Conservation (phyloP, 1,140 invertebrate species). For the Aleiodes sp. region DNA sequence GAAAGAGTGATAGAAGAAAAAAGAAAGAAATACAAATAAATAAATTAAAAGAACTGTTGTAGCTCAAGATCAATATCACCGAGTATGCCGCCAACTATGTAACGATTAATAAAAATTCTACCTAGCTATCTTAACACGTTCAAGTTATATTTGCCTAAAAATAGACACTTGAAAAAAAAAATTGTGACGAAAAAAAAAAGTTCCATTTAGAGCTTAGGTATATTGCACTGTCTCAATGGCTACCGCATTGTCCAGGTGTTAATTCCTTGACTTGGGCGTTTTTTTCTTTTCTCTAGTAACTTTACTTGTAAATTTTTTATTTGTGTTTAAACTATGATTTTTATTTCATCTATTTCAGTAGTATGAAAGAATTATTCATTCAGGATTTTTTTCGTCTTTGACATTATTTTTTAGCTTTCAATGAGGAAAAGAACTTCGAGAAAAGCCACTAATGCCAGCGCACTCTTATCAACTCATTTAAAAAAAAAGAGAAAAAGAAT, state of each 20-base stretch:
- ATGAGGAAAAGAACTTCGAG: conserved; percentile 18
- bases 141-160: neutral
- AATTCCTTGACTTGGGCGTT: conserved; percentile 26
- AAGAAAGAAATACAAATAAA: conserved; percentile 6
- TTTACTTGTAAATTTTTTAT: no score
- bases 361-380: no score
- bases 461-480: conserved; percentile 16
- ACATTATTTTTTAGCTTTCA: neutral
- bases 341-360: no score
- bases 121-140: neutral
- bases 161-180: conserved; percentile 7
- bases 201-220: conserved; percentile 5
- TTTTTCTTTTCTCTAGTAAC: conserved; percentile 13
- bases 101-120: conserved; percentile 12
- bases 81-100: conserved; percentile 6
- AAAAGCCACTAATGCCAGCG: conserved; percentile 31
- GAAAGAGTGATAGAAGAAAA: neutral
- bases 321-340: neutral
- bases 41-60: neutral
- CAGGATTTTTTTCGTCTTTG: no score
- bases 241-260: conserved; percentile 22
- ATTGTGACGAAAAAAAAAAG: conserved; percentile 10
- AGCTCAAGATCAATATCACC: conserved; percentile 27
- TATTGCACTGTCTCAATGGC: conserved; percentile 38
- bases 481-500: neutral